Conservation (phyloP, 1,140 invertebrate species). For the Heliconius hewitsoni region DNA sequence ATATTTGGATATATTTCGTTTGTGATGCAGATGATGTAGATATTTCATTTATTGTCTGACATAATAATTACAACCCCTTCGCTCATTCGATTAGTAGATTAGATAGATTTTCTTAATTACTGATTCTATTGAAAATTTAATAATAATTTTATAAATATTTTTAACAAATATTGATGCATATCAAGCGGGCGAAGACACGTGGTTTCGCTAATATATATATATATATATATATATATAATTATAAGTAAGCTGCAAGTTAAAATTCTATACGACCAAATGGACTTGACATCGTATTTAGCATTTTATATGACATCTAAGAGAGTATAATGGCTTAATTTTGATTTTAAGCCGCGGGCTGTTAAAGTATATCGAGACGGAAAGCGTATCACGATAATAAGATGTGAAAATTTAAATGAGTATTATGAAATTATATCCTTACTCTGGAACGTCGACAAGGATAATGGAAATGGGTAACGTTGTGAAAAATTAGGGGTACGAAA, state of each 20-base stretch:
- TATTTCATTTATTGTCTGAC: too few relatives aligned
- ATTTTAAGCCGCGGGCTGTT: slow-evolving; percentile 1
- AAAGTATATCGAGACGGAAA: background rate
- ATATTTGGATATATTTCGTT: too few relatives aligned
- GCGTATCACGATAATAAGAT: slow-evolving; percentile 6
- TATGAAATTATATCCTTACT: slow-evolving; percentile 9
- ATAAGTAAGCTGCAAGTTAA: background rate
- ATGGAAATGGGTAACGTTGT: slow-evolving; percentile 4
- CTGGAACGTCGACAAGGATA: background rate
- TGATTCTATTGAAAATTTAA: too few relatives aligned
- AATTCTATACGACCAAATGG: background rate
- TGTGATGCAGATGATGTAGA: too few relatives aligned
- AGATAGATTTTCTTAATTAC: too few relatives aligned
- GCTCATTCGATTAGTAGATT: too few relatives aligned
- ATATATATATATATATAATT: too few relatives aligned
- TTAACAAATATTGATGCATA: too few relatives aligned
- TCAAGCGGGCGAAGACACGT: too few relatives aligned
- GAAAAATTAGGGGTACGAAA: background rate
- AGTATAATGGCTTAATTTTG: background rate
- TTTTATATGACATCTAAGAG: background rate
- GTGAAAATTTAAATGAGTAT: slow-evolving; percentile 10
- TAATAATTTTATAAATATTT: too few relatives aligned
- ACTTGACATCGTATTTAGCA: background rate
- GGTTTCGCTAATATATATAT: too few relatives aligned
- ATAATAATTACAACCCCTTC: too few relatives aligned